Evolutionary conservation across 2,113 vertebrate genomes (phyloP).

Genomic region (Bos indicus): DNA sequence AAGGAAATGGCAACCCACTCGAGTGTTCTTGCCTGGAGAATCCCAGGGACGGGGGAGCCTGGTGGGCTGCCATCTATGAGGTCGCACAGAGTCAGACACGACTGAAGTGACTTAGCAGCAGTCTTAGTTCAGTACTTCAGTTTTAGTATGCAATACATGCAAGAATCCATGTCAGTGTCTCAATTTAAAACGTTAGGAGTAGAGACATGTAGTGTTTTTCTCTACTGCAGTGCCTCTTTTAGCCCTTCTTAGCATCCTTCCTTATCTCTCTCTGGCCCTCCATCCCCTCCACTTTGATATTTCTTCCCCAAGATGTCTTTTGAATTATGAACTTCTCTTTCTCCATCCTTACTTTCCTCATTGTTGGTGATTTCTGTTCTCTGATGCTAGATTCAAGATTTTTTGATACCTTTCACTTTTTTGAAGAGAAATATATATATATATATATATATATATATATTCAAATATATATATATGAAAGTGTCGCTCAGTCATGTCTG

Average conservation of each 20-base stretch:
- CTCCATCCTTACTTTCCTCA: neutral
- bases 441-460: no score
- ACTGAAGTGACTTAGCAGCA: no score
- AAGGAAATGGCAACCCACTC: no score
- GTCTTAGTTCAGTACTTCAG: neutral
- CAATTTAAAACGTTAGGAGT: neutral
- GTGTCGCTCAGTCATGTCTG: no score
- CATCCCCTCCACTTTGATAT: accelerated
- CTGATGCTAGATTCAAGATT: neutral
- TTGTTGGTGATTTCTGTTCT: neutral
- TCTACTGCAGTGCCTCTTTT: neutral
- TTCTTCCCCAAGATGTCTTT: neutral
- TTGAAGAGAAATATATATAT: neutral
- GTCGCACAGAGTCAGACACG: no score
- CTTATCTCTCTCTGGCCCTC: no score
- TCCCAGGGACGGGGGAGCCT: no score
- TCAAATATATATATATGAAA: no score
- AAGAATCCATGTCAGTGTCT: neutral
- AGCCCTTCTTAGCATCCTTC: neutral
- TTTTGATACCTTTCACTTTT: neutral
- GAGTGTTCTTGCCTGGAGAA: no score
- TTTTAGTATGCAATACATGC: neutral
- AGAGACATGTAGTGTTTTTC: neutral
- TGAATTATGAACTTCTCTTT: neutral
- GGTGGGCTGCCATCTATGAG: no score